phyloP scores from a whole-genome alignment of 2,113 vertebrate species.

The Syrmaticus mikado region DNA sequence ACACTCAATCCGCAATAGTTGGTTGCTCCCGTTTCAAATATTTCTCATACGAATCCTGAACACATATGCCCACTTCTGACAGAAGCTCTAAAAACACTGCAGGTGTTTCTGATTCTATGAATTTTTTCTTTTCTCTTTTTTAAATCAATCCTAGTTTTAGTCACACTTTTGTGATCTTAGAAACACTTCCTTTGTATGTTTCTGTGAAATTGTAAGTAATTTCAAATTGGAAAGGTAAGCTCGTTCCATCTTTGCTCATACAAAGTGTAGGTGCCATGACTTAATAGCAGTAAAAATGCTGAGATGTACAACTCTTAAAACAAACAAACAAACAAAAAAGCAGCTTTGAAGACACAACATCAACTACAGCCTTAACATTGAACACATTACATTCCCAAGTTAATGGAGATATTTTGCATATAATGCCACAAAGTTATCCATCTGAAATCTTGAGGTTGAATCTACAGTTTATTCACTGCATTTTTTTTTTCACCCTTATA shows the following conservation, averaged over 20 bases:
- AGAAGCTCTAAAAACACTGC: conserved; percentile 10
- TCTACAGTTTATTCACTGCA: conserved; percentile 41
- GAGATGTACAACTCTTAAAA: conserved; percentile 80
- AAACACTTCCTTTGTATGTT: conserved; percentile 47
- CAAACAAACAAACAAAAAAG: conserved; percentile 71
- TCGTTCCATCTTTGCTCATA: conserved; percentile 59
- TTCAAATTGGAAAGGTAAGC: conserved; percentile 62
- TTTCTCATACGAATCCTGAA: background rate
- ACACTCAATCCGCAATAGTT: conserved; percentile 30
- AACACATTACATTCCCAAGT: conserved; percentile 80
- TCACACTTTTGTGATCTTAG: conserved; percentile 48
- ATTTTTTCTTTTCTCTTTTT: background rate
- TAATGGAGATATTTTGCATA: conserved; percentile 78
- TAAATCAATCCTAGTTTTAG: background rate
- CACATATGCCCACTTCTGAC: background rate
- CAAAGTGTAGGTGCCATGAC: conserved; percentile 70
- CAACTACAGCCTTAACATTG: conserved; percentile 80
- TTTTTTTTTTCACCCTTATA: conserved; percentile 17
- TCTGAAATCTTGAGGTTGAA: conserved; percentile 62
- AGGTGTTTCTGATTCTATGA: conserved; percentile 12
- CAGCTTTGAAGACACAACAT: conserved; percentile 82
- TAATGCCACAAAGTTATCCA: conserved; percentile 79
- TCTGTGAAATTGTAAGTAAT: conserved; percentile 53
- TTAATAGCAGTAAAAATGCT: conserved; percentile 75
- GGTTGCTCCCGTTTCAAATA: conserved; percentile 10